A percentile compares a stretch with the other conserved stretches of the same genome.
Evolutionary conservation across 2,888 invertebrate species (phyloP).

Genomic region (Chloroclystis v-ata): DNA sequence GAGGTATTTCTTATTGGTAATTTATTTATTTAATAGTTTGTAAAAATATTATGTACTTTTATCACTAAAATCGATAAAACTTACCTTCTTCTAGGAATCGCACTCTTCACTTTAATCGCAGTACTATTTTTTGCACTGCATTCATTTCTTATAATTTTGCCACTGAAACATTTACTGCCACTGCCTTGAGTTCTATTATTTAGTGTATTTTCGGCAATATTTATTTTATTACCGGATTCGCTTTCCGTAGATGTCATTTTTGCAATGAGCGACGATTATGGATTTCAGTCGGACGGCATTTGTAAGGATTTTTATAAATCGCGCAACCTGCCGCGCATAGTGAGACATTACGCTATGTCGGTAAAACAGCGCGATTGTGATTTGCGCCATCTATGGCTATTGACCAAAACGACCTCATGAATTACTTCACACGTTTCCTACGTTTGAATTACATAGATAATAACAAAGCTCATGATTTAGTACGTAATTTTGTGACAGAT

Average conservation of each 20-base stretch:
- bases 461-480: too few relatives aligned
- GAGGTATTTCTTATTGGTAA: not conserved
- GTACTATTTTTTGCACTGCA: slow-evolving; percentile 39
- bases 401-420: too few relatives aligned
- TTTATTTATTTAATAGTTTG: too few relatives aligned
- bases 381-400: slow-evolving; percentile 42
- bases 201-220: slow-evolving; percentile 38
- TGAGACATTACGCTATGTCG: slow-evolving; percentile 45
- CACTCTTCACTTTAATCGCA: slow-evolving; percentile 72
- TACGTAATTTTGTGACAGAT: too few relatives aligned
- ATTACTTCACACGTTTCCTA: too few relatives aligned
- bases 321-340: slow-evolving; percentile 74
- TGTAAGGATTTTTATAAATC: slow-evolving; percentile 72
- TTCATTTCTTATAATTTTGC: slow-evolving; percentile 50
- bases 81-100: slow-evolving; percentile 68
- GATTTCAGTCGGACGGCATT: slow-evolving; percentile 69
- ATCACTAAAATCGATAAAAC: slow-evolving; percentile 36
- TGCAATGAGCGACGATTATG: slow-evolving; percentile 64
- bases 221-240: slow-evolving; percentile 44
- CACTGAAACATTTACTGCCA: slow-evolving; percentile 50
- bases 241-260: slow-evolving; percentile 62
- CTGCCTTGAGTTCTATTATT: slow-evolving; percentile 36
- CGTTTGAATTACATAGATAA: too few relatives aligned
- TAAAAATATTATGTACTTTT: not conserved
- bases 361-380: slow-evolving; percentile 40